Evolutionary conservation across 2,113 vertebrate species (phyloP).

Genomic region (Menidia beryllina): DNA sequence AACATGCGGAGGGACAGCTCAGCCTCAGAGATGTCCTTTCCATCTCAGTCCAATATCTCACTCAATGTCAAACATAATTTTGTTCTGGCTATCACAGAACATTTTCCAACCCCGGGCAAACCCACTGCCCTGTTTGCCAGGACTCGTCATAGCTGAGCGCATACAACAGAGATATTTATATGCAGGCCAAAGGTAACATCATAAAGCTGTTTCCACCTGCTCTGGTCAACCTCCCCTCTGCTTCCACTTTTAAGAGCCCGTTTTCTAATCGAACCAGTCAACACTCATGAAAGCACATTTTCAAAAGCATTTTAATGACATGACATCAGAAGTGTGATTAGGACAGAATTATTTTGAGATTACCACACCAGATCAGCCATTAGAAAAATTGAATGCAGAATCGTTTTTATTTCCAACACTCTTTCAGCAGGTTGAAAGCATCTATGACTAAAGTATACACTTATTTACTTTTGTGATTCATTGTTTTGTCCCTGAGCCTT

Average conservation of each 20-base stretch:
- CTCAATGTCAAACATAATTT: constrained; percentile 44
- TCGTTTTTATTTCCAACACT: not conserved
- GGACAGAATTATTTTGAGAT: not conserved
- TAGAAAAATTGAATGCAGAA: not conserved
- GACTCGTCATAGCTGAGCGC: constrained; percentile 27
- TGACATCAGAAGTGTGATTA: not conserved
- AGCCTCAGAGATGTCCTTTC: constrained; percentile 29
- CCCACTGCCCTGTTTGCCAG: constrained; percentile 9
- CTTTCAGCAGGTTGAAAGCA: not conserved
- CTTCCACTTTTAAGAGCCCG: not conserved
- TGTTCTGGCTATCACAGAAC: constrained; percentile 29
- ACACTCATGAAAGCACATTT: not conserved
- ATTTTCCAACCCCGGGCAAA: constrained; percentile 25
- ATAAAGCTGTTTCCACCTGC: constrained; percentile 33
- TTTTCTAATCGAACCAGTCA: not conserved
- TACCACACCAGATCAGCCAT: not conserved
- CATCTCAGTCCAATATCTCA: constrained; percentile 28
- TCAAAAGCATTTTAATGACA: not conserved
- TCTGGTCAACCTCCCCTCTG: not conserved
- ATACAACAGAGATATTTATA: constrained; percentile 69
- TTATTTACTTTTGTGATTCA: not conserved
- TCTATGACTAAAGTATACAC: not conserved
- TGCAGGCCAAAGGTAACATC: constrained; percentile 54
- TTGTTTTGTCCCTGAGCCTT: not conserved
- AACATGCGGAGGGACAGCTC: constrained; percentile 7